Base-by-base conservation (phyloP, 2,888 invertebrate genomes). In the Limnephilus rhombicus region DNA sequence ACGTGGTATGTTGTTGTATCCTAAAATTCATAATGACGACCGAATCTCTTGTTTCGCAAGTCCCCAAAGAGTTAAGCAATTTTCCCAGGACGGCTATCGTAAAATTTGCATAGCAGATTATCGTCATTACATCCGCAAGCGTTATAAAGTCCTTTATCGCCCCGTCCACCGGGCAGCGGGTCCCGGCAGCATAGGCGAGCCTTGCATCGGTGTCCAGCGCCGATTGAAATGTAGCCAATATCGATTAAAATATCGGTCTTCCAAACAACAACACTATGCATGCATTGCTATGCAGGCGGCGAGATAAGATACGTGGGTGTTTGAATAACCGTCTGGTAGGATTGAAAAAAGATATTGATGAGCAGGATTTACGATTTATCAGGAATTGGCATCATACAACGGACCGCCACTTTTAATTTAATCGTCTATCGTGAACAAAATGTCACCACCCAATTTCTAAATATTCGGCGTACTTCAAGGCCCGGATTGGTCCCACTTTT, bases 51-150 rank as follows among this genome's bases (percentile, higher is more conserved):
- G 53, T 68, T 18, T 68, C 53, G 18, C 53, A 68, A 68, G 53
- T 68, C 24, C 53, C 24, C 53, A 68, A 68, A 68, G 53, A 68
- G 53, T 68, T 45, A 2, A 85, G 45, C 87, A 87, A 87, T 87
- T n/a, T 87, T 87, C 87, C 53, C 29, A 7, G 68, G 53, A 29
- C 87, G 29, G 68, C 87, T 87, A 31, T 87, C 87, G 68, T 87
- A 29, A 87, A 87, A 87, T 87, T 87, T 87, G 87, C 87, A 87
- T 87, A 87, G 68, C 49, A 68, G 68, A 53, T 87, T 87, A 87
- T 87, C 87, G 68, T 87, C 87, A 87, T 87, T 87, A 87, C 87
- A 68, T 87, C 87, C 87, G 53, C 87, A 29, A 53, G 68, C 87
- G 87, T 87, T 87, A 87, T 34, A 18, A 29, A 87, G 37, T 53